Conservation (phyloP, 2,888 invertebrate species). For the Nemapogon koenigi region DNA sequence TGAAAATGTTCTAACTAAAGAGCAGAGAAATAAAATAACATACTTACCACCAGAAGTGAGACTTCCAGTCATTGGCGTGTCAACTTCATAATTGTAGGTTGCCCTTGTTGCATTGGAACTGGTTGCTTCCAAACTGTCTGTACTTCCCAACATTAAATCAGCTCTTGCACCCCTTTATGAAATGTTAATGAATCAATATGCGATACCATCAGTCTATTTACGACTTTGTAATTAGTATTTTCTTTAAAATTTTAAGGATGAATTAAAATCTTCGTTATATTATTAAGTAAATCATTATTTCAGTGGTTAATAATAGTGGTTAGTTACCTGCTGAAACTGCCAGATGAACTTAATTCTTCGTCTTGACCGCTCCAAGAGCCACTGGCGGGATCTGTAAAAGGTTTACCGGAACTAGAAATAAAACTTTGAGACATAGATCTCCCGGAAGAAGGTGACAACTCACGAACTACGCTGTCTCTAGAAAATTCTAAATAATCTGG, state of each 20-base stretch:
- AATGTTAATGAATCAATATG: not conserved
- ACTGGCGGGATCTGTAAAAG: constrained; percentile 63
- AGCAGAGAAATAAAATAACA: too few relatives aligned
- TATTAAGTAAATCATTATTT: too few relatives aligned
- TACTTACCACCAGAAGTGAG: constrained; percentile 72
- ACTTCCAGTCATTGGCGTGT: constrained; percentile 86
- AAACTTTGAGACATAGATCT: constrained; percentile 56
- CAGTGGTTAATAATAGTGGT: not conserved
- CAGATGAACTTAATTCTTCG: constrained; percentile 58
- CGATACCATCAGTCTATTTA: too few relatives aligned
- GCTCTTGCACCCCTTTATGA: constrained; percentile 54
- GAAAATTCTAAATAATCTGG: constrained; percentile 51
- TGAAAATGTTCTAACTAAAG: too few relatives aligned
- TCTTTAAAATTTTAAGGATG: too few relatives aligned
- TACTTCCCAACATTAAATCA: constrained; percentile 69
- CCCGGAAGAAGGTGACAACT: constrained; percentile 59
- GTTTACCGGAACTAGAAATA: constrained; percentile 53
- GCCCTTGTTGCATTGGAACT: constrained; percentile 84
- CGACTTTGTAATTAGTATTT: too few relatives aligned
- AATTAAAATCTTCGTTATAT: too few relatives aligned
- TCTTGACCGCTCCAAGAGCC: constrained; percentile 63
- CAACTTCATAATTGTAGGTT: constrained; percentile 83
- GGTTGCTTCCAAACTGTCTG: constrained; percentile 77
- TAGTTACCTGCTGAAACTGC: constrained; percentile 55
- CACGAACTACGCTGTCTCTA: constrained; percentile 44